Percentiles rank a stretch among this genome's conserved stretches.
Evolutionary conservation across 2,888 invertebrate species (phyloP).

Genomic region (Coleophora flavipennella): DNA sequence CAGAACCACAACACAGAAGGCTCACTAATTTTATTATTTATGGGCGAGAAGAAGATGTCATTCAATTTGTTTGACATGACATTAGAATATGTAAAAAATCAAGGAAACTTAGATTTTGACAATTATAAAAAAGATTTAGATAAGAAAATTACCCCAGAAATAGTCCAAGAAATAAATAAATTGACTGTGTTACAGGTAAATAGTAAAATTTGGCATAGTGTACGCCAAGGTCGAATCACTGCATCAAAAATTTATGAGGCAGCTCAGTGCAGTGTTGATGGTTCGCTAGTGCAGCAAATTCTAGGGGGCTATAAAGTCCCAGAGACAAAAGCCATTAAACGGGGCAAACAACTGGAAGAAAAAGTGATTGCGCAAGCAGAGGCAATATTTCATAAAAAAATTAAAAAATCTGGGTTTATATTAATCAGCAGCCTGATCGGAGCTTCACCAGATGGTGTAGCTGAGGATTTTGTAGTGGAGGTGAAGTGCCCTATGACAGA

Average conservation of each 20-base stretch:
- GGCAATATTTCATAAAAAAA: background rate
- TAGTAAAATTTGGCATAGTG: conserved; percentile 6
- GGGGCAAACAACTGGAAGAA: conserved; percentile 4
- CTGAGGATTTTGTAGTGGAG: conserved; percentile 5
- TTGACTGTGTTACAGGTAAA: conserved; percentile 2
- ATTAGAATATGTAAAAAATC: background rate
- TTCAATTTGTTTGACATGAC: conserved; percentile 1
- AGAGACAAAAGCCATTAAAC: conserved; percentile 1
- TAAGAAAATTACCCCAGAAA: background rate
- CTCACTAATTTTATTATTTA: background rate
- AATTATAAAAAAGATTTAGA: background rate
- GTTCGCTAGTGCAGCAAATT: conserved; percentile 3
- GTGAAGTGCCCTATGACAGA: conserved; percentile 7
- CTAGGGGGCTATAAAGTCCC: conserved; percentile 1
- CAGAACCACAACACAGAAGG: background rate
- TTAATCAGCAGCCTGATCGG: conserved; percentile 4
- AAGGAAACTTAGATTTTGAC: background rate
- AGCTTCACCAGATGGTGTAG: conserved; percentile 9
- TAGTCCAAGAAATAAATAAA: conserved; percentile 2
- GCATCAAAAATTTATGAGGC: conserved; percentile 5
- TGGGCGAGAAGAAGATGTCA: background rate
- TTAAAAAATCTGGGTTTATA: conserved; percentile 3
- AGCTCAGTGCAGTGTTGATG: conserved; percentile 1
- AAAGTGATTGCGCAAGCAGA: conserved; percentile 2
- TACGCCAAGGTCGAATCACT: conserved; percentile 5